A percentile compares a stretch with the other conserved stretches of the same genome.
Conservation (phyloP, 2,888 invertebrate genomes). For the Hirtodrosophila alboralis region DNA sequence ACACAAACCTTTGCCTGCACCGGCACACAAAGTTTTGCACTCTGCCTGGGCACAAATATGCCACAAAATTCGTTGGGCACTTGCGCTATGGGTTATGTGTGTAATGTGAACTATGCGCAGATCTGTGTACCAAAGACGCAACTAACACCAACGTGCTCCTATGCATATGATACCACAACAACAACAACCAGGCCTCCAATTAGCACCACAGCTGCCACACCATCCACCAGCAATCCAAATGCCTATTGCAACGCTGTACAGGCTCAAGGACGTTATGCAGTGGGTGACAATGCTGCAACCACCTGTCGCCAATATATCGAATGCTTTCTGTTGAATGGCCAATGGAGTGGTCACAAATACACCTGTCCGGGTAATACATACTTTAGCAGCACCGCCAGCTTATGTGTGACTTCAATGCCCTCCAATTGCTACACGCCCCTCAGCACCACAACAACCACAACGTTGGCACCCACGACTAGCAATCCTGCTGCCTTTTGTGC, state of each 20-base stretch:
- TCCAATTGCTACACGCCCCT: conserved; percentile 34
- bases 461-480: conserved; percentile 38
- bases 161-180: conserved; percentile 40
- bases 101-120: conserved; percentile 53
- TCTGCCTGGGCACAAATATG: conserved; percentile 67
- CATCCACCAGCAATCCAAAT: conserved; percentile 38
- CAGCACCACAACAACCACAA: conserved; percentile 48
- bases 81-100: conserved; percentile 68
- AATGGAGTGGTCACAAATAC: conserved; percentile 68
- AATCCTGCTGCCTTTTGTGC: conserved; percentile 60
- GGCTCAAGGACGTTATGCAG: conserved; percentile 47
- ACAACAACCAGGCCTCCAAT: conserved; percentile 23
- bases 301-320: conserved; percentile 74
- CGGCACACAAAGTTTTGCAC: conserved; percentile 60
- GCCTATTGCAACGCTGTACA: conserved; percentile 56
- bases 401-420: conserved; percentile 47
- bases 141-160: conserved; percentile 62
- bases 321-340: conserved; percentile 50
- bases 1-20: conserved; percentile 75
- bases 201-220: conserved; percentile 19
- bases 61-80: conserved; percentile 51
- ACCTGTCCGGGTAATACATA: conserved; percentile 68
- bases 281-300: conserved; percentile 57
- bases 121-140: conserved; percentile 55
- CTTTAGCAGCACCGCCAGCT: conserved; percentile 43